Base-by-base conservation (phyloP, 2,797 vertebrate genomes). In the Staurois parvus region DNA sequence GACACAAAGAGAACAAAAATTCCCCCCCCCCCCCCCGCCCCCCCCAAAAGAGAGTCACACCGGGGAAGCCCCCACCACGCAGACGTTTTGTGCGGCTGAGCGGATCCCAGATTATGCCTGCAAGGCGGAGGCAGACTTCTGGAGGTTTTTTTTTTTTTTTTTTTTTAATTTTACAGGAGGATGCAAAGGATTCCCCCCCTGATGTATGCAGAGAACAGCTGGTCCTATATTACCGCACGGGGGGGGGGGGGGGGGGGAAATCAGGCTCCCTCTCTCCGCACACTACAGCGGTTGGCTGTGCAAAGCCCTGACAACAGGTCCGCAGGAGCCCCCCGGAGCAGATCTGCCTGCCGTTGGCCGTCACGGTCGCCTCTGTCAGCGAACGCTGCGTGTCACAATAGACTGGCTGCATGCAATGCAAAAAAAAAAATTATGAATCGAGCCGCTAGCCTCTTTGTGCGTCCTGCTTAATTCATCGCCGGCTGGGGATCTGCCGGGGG, bases 171-270 rank as follows among this genome's bases (percentile, higher is more conserved):
- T 83, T 37, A 45, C 48, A 42, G 21, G 17, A 30, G 42, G 29
- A 40, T 40, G 30, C 11, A n/a, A 45, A 86, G 84, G 84, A 81
- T 81, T 86, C 75, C 78, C 42, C 42, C 84, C 72, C 24, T 6
- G 30, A 28, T 67, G 28, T 70, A 42, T 76, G 67, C 77, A 75
- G 76, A 4, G 84, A 85, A 80, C 84, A 81, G 84, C 79, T 86
- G 84, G 84, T 73, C 52, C 21, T 42, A 79, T 85, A 69, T 85
- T 69, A 76, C 37, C 42, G 56, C 72, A 26, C 72, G 30, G 37
- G 69, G 68, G 76, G 37, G 6, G 34, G 4, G 4, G 4, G 4
- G 2, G 32, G 32, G 32, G 32, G 32, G 32, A 6, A 72, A 42
- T 72, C 37, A 26, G 76, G 5, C 37, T 37, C 37, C 37, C 72